Conservation (phyloP, 1,140 invertebrate genomes). For the Hycleus cichorii region DNA sequence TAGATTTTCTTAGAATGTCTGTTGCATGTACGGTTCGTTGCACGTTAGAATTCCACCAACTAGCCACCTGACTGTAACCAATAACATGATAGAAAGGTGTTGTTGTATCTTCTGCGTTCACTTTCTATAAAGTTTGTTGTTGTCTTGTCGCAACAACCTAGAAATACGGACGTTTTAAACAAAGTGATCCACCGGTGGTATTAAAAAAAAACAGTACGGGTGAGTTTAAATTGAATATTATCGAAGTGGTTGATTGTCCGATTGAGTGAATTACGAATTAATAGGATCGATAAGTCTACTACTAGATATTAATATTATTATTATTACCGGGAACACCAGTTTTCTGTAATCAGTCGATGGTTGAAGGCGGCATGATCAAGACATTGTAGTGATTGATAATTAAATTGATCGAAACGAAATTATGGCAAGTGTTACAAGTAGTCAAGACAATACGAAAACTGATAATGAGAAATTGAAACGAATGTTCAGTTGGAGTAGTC, state of each 20-base stretch:
- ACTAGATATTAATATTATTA: too few relatives aligned
- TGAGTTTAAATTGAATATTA: too few relatives aligned
- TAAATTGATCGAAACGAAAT: background rate
- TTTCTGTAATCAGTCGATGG: background rate
- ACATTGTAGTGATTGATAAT: background rate
- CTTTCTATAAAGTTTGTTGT: constrained; percentile 13
- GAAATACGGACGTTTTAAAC: constrained; percentile 5
- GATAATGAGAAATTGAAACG: constrained; percentile 15
- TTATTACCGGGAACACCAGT: too few relatives aligned
- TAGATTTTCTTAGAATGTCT: background rate
- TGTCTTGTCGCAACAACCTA: background rate
- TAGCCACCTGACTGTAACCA: constrained; percentile 8
- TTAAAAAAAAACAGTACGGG: background rate
- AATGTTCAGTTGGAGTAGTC: constrained; percentile 28
- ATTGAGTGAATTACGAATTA: background rate
- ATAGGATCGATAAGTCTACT: too few relatives aligned
- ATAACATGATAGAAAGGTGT: constrained; percentile 18
- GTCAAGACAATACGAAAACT: background rate
- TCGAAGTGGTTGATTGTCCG: background rate
- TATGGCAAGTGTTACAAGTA: background rate
- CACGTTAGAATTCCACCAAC: constrained; percentile 4
- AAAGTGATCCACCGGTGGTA: too few relatives aligned
- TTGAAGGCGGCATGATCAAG: background rate
- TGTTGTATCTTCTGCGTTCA: constrained; percentile 3
- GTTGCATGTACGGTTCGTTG: constrained; percentile 10